Conservation (phyloP, 2,888 invertebrate genomes). For the Leucoma salicis region DNA sequence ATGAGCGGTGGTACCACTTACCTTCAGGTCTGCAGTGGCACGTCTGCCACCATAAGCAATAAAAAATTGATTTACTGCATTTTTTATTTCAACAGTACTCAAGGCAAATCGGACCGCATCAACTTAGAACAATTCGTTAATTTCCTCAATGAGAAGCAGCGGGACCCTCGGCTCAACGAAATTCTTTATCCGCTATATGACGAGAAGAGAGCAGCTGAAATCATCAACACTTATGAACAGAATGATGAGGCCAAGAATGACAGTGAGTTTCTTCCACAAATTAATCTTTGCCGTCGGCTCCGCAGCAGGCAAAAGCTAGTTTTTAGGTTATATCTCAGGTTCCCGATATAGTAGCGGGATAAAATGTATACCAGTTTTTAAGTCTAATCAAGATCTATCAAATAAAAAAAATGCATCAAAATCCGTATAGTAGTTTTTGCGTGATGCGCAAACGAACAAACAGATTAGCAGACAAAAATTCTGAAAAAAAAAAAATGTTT, state of each 20-base stretch:
- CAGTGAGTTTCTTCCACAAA: slow-evolving; percentile 80
- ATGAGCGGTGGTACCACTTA: not conserved
- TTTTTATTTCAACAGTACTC: slow-evolving; percentile 83
- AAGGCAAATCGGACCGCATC: slow-evolving; percentile 94
- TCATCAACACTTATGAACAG: slow-evolving; percentile 96
- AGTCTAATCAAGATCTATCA: too few relatives aligned
- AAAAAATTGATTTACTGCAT: not conserved
- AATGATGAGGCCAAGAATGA: slow-evolving; percentile 87
- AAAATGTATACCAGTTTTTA: too few relatives aligned
- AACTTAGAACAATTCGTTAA: slow-evolving; percentile 93
- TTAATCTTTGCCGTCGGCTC: too few relatives aligned
- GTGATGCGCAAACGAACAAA: too few relatives aligned
- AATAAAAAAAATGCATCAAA: too few relatives aligned
- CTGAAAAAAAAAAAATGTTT: too few relatives aligned
- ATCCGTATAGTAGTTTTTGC: too few relatives aligned
- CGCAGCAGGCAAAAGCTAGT: too few relatives aligned
- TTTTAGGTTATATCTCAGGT: too few relatives aligned
- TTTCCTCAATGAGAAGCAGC: slow-evolving; percentile 98
- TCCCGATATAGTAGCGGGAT: too few relatives aligned
- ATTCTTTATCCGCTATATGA: slow-evolving; percentile 98
- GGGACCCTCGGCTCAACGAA: slow-evolving; percentile 99
- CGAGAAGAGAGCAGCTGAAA: slow-evolving; percentile 94
- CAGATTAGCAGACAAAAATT: too few relatives aligned
- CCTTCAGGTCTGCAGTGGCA: not conserved
- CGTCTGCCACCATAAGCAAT: not conserved